Base-by-base conservation (phyloP, 1,140 invertebrate genomes). In the Eciton burchellii region DNA sequence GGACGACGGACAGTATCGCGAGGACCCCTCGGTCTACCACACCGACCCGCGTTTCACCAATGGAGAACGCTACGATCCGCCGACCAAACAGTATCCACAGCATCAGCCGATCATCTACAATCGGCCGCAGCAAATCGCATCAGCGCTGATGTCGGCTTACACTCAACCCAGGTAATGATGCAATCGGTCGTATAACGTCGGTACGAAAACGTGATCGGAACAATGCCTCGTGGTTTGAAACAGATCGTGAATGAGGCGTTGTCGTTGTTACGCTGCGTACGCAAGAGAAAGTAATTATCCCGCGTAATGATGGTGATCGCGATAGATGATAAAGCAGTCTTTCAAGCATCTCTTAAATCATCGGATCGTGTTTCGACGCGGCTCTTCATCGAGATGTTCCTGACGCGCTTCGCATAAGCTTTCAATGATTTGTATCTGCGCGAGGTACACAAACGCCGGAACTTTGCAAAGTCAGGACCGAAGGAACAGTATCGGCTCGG, bases 1-100 rank as follows among this genome's bases (percentile, higher is more conserved):
- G 85, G 97, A 97, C 89, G 97, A 97, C 87, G 97, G 97, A 0
- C 97, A 97, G 85, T 97, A 97, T 91, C 94, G 96, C 43, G 97
- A 97, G 89, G 97, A 97, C 91, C 97, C 97, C 0, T 95, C 95
- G n/a, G 94, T 97, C 52, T 97, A 97, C 89, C 96, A 97, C 91
- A 96, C 96, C 83, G 95, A 97, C 88, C 95, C 96, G 8, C 95
- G 95, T 82, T 97, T 95, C 91, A 96, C 96, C 84, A 95, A 94
- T 60, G 94, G 94, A 14, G 91, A 94, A 90, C 87, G 89, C 21
- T 93, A 90, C 86, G 93, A 90, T 49, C 91, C 86, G 65, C 89
- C 79, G 65, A 91, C 91, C 14, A 74, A 65, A 35, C 35, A 2
- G 16, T 41, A 82, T 29, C 43, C 1, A 11, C 60, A 29, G 16